Conservation (phyloP, 2,797 vertebrate species). For the Rallus crepitans region DNA sequence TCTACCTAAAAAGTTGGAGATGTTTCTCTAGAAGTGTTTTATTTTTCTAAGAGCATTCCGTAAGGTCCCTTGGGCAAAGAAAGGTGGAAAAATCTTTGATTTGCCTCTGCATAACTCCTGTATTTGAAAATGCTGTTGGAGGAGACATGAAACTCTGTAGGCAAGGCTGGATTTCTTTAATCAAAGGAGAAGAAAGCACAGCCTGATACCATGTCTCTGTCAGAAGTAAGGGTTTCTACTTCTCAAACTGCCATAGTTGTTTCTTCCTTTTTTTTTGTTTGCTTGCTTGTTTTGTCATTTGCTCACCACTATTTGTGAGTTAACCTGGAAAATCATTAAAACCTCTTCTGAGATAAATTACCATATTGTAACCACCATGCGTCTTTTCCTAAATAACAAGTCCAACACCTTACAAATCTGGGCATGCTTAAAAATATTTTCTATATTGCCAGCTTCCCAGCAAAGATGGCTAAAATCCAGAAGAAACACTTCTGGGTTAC, state of each 20-base stretch:
- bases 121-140: neutral
- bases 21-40: neutral
- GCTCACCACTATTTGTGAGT: neutral
- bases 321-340: neutral
- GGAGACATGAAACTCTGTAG: neutral
- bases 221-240: neutral
- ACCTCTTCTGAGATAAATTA: neutral
- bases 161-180: neutral
- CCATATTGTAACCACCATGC: neutral
- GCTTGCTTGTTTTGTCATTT: neutral
- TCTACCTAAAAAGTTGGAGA: neutral
- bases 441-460: neutral
- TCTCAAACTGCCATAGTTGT: neutral
- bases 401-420: neutral
- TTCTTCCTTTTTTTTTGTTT: neutral
- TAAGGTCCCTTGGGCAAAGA: rapidly evolving
- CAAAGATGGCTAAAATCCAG: neutral
- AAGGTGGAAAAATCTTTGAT: neutral
- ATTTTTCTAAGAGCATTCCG: neutral
- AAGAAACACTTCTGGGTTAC: neutral
- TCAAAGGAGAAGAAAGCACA: neutral
- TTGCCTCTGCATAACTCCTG: neutral
- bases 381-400: neutral
- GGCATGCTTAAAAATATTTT: neutral
- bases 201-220: neutral